Evolutionary conservation across 2,888 invertebrate genomes (phyloP), one percentile per base, ranked within the genome.

Genomic region (Lasioglossum calceatum): DNA sequence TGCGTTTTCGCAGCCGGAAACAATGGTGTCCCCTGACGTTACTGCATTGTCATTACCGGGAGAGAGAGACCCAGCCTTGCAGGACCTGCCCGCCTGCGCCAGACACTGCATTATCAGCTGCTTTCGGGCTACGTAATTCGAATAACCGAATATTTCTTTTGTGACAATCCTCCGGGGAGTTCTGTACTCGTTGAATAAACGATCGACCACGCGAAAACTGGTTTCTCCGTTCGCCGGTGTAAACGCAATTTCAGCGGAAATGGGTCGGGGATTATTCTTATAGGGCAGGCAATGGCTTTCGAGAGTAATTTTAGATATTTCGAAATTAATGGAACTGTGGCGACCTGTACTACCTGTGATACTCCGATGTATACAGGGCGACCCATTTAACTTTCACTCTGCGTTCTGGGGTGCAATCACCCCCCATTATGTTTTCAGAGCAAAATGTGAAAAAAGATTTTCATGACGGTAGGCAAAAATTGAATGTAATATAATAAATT

Each of bases 1-100:
- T 91, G 87, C 90, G 84, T 91, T 91, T 91, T 91, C 90, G 73
- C 81, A 77, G 88, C 81, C 70, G 87, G 88, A 87, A 90, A 91
- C 90, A 91, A 91, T 91, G 70, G 86, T 74, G 80, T 84, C 80
- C 87, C 83, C 74, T 73, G 86, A 86, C 87, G 88, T 87, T 83
- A 81, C 90, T 90, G 90, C 86, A 89, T 89, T 85, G 90, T 89
- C 89, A 88, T 90, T 90, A 89, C 78, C 58, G 86, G 32, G 54
- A 54, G 54, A n/a, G 54, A 54, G 87, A 73, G 81, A 89, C 86
- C 86, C 85, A 79, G 77, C 67, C 75, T 54, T 64, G 76, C 64
- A 44, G 76, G 23, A 77, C 39, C 74, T 67, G 74, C 76, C 77
- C 71, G 80, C n/a, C 23, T 44, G 64, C 47, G 50, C 71, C 73